Evolutionary conservation across 1,140 invertebrate genomes (phyloP).

Genomic region (Camponotus pennsylvanicus): DNA sequence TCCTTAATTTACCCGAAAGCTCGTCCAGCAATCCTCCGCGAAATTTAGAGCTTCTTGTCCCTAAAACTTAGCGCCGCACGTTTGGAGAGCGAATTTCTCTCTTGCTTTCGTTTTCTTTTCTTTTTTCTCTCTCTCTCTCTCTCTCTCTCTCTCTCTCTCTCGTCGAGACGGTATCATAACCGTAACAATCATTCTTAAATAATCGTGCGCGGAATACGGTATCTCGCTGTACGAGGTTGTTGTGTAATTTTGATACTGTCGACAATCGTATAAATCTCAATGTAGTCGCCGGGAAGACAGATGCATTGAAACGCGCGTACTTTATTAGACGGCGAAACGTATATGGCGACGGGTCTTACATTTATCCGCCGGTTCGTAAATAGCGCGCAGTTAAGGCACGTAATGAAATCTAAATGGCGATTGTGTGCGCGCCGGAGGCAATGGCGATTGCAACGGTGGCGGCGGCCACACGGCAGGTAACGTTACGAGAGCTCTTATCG

Average conservation of each 20-base stretch:
- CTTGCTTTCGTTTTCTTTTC: neutral
- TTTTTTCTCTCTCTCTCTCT: no score
- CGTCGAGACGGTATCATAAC: conserved; percentile 20
- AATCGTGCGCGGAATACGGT: neutral
- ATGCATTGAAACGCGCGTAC: neutral
- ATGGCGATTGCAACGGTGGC: conserved; percentile 57
- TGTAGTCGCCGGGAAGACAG: conserved; percentile 13
- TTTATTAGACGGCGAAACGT: conserved; percentile 32
- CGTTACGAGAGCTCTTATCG: conserved; percentile 73
- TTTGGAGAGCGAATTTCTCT: conserved; percentile 24
- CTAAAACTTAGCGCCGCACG: conserved; percentile 46
- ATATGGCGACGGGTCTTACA: conserved; percentile 21
- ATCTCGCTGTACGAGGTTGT: neutral
- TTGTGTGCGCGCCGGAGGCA: conserved; percentile 17
- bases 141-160: neutral
- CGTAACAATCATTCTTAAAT: neutral
- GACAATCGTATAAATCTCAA: conserved; percentile 32
- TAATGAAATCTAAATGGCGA: conserved; percentile 78
- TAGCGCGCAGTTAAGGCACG: conserved; percentile 59
- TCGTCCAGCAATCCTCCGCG: conserved; percentile 64
- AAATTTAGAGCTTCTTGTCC: conserved; percentile 67
- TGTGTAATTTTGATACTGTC: conserved; percentile 20
- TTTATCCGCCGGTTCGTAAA: conserved; percentile 46
- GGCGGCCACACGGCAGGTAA: conserved; percentile 58
- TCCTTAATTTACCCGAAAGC: conserved; percentile 77